Conservation (phyloP, 2,113 vertebrate species). For the Nannospalax galili region DNA sequence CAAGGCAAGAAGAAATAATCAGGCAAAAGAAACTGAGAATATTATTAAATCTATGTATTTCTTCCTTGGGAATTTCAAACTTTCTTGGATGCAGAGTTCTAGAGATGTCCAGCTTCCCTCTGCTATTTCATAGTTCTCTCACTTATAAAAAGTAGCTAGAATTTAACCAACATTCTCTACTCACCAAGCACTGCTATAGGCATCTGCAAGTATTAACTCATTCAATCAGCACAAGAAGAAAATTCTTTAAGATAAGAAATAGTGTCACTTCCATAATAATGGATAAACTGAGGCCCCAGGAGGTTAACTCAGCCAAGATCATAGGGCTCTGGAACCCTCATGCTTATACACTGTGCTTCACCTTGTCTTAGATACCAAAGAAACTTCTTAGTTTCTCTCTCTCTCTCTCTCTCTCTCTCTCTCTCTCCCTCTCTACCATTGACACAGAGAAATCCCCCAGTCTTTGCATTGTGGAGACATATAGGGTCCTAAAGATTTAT, state of each 20-base stretch:
- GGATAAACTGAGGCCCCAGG: background rate
- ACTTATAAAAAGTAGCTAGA: background rate
- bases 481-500: background rate
- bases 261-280: background rate
- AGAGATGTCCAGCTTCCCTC: background rate
- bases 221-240: background rate
- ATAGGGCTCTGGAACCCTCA: background rate
- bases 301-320: background rate
- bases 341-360: too few relatives aligned
- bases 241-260: background rate
- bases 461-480: background rate
- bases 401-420: background rate
- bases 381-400: background rate
- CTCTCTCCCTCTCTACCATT: background rate
- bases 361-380: background rate
- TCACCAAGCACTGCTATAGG: background rate
- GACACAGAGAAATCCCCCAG: background rate
- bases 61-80: constrained; percentile 23
- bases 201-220: background rate
- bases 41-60: background rate
- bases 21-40: background rate
- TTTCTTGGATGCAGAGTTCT: background rate
- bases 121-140: background rate
- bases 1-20: background rate
- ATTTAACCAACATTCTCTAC: background rate